These are phyloP conservation scores for Podotricha telesiphe DNA, from an alignment of 2,888 invertebrate species.

Conservation along the genomic window DNA sequence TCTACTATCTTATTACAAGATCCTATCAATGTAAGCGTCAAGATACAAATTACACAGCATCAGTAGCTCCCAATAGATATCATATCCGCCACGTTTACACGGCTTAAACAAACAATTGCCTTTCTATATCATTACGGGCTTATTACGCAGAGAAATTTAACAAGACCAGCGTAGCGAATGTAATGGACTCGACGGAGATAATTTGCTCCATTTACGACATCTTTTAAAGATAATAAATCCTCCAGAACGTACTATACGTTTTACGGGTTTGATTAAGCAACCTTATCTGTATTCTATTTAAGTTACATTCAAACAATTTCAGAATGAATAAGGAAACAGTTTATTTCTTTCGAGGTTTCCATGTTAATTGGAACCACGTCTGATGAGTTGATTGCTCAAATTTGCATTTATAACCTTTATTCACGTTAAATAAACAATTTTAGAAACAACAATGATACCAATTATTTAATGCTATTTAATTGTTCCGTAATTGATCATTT, in stretches of 20 bases:
- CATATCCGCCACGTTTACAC: slow-evolving; percentile 36
- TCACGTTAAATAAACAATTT: slow-evolving; percentile 42
- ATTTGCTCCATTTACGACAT: slow-evolving; percentile 37
- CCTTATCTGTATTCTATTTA: slow-evolving; percentile 29
- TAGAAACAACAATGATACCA: slow-evolving; percentile 12
- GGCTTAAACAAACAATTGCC: slow-evolving; percentile 43
- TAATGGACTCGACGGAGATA: slow-evolving; percentile 32
- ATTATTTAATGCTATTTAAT: slow-evolving; percentile 26
- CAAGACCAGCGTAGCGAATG: slow-evolving; percentile 28
- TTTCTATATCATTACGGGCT: slow-evolving; percentile 39
- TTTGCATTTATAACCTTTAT: slow-evolving; percentile 52
- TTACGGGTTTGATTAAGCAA: slow-evolving; percentile 32
- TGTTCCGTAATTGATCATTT: slow-evolving; percentile 3
- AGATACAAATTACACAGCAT: slow-evolving; percentile 43
- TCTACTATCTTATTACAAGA: slow-evolving; percentile 43
- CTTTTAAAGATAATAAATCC: slow-evolving; percentile 35
- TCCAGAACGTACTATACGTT: slow-evolving; percentile 35
- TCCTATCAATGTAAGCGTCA: slow-evolving; percentile 38
- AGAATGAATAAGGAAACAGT: slow-evolving; percentile 48
- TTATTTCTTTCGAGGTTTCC: slow-evolving; percentile 54
- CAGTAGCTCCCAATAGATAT: slow-evolving; percentile 40
- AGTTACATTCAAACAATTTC: slow-evolving; percentile 25
- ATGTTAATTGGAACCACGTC: slow-evolving; percentile 58
- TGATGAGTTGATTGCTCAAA: slow-evolving; percentile 54
- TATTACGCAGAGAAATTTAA: slow-evolving; percentile 38